These are phyloP conservation scores for Saimiri boliviensis DNA, from an alignment of 2,113 vertebrate species.

Conservation along the genomic window DNA sequence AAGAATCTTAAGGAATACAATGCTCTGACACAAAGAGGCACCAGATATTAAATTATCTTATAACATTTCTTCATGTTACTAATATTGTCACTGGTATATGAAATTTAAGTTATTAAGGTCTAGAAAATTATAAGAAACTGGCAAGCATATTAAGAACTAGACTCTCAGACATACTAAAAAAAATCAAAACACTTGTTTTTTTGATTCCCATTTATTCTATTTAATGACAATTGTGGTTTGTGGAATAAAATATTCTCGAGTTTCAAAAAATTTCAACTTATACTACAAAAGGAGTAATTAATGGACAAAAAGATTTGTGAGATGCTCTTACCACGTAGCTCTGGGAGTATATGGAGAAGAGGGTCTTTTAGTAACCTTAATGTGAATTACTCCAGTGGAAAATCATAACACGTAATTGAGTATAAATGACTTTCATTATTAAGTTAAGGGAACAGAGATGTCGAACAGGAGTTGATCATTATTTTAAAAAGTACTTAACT, in stretches of 20 bases:
- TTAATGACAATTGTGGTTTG: not conserved
- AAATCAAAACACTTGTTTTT: not conserved
- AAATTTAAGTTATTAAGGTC: not conserved
- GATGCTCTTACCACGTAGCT: not conserved
- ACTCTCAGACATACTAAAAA: not conserved
- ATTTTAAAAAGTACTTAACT: not conserved
- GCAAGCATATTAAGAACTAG: not conserved
- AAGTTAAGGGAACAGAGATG: not conserved
- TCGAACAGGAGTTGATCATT: not conserved
- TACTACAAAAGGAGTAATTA: not conserved
- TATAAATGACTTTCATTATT: not conserved
- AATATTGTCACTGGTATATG: not conserved
- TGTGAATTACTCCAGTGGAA: not conserved
- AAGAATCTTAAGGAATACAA: not conserved
- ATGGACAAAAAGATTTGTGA: not conserved
- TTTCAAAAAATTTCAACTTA: conserved; percentile 17
- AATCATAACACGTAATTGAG: not conserved
- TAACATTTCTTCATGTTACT: not conserved
- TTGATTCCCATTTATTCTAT: not conserved
- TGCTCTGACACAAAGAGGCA: not conserved
- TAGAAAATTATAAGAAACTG: conserved; percentile 40
- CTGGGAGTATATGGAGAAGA: not conserved
- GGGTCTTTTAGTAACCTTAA: not conserved
- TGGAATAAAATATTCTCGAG: not conserved
- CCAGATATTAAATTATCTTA: not conserved